Percentiles rank a stretch among this genome's conserved stretches.
These are phyloP conservation scores for Hedychridium roseum DNA, from an alignment of 2,888 invertebrate genomes.

Conservation along the genomic window DNA sequence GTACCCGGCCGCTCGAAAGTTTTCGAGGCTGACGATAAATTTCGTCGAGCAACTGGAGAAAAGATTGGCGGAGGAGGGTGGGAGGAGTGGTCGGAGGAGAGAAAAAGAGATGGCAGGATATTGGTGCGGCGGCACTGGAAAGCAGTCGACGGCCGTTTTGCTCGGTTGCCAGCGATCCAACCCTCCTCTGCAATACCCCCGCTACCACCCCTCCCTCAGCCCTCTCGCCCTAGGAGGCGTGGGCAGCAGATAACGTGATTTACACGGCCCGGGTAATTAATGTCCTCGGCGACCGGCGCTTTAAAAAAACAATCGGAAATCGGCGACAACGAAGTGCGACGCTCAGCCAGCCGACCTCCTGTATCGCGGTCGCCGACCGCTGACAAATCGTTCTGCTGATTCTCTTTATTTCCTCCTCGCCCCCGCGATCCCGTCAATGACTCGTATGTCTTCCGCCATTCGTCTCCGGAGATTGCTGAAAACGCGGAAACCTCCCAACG, in stretches of 20 bases:
- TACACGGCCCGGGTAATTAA: constrained; percentile 56
- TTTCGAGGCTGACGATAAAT: constrained; percentile 45
- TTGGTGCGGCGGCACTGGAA: constrained; percentile 51
- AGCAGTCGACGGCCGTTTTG: constrained; percentile 46
- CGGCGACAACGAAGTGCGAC: constrained; percentile 51
- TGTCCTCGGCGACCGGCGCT: constrained; percentile 46
- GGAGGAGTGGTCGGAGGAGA: constrained; percentile 47
- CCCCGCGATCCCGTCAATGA: constrained; percentile 8
- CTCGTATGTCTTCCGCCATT: not conserved
- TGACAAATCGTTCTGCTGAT: constrained; percentile 43
- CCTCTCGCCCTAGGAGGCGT: constrained; percentile 29
- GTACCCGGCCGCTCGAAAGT: constrained; percentile 23
- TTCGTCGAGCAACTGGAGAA: constrained; percentile 44
- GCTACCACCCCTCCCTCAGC: constrained; percentile 16
- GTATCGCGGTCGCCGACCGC: constrained; percentile 36
- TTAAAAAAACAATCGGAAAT: constrained; percentile 57
- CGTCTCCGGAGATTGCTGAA: too few species aligned
- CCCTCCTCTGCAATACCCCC: constrained; percentile 29
- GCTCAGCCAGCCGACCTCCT: constrained; percentile 37
- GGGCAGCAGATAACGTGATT: constrained; percentile 57
- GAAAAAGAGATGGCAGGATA: constrained; percentile 47
- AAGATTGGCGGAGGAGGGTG: constrained; percentile 52
- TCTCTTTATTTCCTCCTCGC: not conserved
- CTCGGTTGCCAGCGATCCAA: constrained; percentile 41
- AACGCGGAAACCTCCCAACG: too few species aligned